Conservation (phyloP, 2,113 vertebrate genomes). For the Zosterops borbonicus region DNA sequence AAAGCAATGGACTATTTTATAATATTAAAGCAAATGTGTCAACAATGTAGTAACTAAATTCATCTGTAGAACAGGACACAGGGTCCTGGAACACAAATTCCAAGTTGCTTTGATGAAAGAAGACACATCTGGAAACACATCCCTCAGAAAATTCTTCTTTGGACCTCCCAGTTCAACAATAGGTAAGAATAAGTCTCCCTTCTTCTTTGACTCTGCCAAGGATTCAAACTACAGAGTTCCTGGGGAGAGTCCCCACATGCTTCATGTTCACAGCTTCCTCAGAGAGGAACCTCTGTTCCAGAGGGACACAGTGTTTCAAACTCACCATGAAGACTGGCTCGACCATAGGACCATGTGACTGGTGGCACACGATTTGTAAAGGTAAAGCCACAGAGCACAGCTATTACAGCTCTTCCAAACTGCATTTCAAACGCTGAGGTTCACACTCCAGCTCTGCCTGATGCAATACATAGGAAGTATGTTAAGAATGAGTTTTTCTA, state of each 20-base stretch:
- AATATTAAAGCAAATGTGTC: background rate
- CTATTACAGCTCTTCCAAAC: background rate
- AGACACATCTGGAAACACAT: background rate
- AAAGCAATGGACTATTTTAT: background rate
- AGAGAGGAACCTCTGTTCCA: background rate
- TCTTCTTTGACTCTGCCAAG: background rate
- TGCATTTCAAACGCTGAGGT: background rate
- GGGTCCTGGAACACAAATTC: background rate
- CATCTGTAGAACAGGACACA: background rate
- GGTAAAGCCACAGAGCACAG: background rate
- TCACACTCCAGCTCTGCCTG: background rate
- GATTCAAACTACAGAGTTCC: background rate
- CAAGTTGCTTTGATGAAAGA: background rate
- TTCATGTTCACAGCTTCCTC: rapidly evolving
- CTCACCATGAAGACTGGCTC: background rate
- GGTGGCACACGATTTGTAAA: background rate
- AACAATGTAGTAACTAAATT: background rate
- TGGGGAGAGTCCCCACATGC: rapidly evolving
- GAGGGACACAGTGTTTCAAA: background rate
- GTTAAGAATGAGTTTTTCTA: background rate
- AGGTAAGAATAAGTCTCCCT: background rate
- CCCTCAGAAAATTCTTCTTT: background rate
- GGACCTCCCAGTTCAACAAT: background rate
- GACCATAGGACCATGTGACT: background rate
- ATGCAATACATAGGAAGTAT: background rate